Percentiles rank a stretch among this genome's conserved stretches.
These are phyloP conservation scores for Spizella passerina DNA, from an alignment of 2,797 vertebrate species.

Conservation along the genomic window DNA sequence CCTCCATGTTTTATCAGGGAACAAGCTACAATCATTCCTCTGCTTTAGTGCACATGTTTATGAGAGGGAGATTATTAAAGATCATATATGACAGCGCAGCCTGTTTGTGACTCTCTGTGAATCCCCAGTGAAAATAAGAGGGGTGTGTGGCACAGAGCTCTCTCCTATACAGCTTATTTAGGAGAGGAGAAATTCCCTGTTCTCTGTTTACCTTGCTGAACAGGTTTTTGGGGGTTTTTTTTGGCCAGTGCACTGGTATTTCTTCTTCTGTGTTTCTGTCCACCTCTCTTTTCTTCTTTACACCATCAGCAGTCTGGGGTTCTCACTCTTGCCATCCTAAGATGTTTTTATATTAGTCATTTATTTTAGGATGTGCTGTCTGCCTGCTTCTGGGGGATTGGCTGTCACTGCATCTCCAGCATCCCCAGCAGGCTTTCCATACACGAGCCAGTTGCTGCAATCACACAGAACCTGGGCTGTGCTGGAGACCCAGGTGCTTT, in stretches of 20 bases:
- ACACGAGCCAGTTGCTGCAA: neutral
- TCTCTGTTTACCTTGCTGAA: neutral
- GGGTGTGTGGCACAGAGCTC: neutral
- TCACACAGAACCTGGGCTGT: neutral
- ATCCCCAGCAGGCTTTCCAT: neutral
- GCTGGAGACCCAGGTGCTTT: neutral
- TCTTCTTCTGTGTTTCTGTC: neutral
- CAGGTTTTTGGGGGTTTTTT: neutral
- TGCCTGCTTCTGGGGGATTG: neutral
- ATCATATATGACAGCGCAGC: neutral
- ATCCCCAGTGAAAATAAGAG: neutral
- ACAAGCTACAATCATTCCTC: neutral
- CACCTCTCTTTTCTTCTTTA: neutral
- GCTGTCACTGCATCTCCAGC: neutral
- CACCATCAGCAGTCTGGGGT: neutral
- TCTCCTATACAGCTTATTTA: neutral
- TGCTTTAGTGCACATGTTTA: neutral
- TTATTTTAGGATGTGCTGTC: neutral
- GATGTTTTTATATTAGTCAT: neutral
- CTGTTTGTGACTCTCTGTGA: neutral
- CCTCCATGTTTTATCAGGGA: neutral
- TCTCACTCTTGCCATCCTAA: neutral
- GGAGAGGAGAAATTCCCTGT: neutral
- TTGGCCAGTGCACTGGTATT: neutral
- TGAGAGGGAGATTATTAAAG: slow-evolving; percentile 22